Base-by-base conservation (phyloP, 2,888 invertebrate species). In the Aleiodes alternator region DNA sequence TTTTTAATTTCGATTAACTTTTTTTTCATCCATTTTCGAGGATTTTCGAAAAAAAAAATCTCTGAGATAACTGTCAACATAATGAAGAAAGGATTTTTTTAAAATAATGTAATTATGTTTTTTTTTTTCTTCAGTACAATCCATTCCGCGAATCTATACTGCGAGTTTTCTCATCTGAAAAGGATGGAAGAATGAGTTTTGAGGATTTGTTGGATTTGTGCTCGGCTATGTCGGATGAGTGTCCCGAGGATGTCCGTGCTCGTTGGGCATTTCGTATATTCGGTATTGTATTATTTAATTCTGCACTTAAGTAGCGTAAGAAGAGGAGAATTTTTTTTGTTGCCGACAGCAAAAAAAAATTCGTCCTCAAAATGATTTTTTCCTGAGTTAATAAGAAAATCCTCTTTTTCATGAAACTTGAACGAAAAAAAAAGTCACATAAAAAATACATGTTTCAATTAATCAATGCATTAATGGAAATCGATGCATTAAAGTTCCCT, bases 131-230 rank as follows among this genome's bases (percentile, higher is more conserved):
- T 79, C 89, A 95, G 95, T 92, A 92, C 84, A 96, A 95, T 88
- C 95, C 96, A 5, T 96, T 95, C 86, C 90, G 92, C 83, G 93
- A 94, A 77, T 91, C 95, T 12, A 92, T 96, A 70, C 93, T 94
- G 84, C 90, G 91, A 70, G 94, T 95, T 38, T 96, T 96, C 86
- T 95, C 95, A 0, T 95, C 95, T 0, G 88, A 92, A 81, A 90
- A 92, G 3, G 94, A 94, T 80, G 92, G 92, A 50, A 91, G 92
- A 81, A 92, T 96, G 86, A 94, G 94, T 0, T 96, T 96, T 86
- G 95, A 96, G 86, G 96, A 96, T 84, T 90, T 95, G 80, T 87
- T 96, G 57, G 95, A 96, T 87, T 90, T 96, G 83, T 95, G 93
- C 84, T 95, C 95, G 0, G 95, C 92, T 1, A 94, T 96, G 91